Conservation (phyloP, 2,797 vertebrate genomes). For the Vespertilio murinus region DNA sequence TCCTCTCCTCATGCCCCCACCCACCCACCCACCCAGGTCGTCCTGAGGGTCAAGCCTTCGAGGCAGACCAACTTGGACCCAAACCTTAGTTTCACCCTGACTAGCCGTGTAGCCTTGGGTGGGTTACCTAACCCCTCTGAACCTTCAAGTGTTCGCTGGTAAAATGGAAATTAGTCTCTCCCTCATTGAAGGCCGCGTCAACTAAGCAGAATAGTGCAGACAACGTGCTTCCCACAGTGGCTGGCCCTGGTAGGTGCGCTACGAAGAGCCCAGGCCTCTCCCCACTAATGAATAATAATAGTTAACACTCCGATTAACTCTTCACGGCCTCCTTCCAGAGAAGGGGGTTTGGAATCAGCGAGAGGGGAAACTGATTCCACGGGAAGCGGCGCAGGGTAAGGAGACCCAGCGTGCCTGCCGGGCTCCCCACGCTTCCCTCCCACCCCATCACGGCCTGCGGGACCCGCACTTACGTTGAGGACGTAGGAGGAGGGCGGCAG, state of each 20-base stretch:
- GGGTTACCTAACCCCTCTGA: neutral
- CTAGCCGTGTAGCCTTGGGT: neutral
- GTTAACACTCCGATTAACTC: neutral
- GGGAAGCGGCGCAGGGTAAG: neutral
- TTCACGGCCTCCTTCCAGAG: neutral
- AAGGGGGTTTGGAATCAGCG: neutral
- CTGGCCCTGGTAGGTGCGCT: neutral
- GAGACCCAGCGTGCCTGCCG: neutral
- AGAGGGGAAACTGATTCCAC: neutral
- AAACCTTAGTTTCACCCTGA: neutral
- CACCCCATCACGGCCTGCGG: neutral
- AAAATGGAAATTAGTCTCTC: neutral
- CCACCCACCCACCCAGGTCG: neutral
- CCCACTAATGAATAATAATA: neutral
- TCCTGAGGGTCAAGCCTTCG: neutral
- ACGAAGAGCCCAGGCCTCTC: neutral
- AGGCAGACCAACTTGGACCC: neutral
- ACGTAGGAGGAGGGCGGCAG: conserved; percentile 84
- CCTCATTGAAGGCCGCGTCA: neutral
- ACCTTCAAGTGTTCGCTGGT: neutral
- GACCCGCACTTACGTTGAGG: conserved; percentile 61
- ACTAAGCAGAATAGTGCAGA: too few relatives aligned
- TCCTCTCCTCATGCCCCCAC: too few relatives aligned
- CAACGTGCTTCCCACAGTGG: neutral
- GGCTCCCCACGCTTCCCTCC: neutral